phyloP scores from a whole-genome alignment of 1,140 invertebrate species.

The Nephila pilipes region DNA sequence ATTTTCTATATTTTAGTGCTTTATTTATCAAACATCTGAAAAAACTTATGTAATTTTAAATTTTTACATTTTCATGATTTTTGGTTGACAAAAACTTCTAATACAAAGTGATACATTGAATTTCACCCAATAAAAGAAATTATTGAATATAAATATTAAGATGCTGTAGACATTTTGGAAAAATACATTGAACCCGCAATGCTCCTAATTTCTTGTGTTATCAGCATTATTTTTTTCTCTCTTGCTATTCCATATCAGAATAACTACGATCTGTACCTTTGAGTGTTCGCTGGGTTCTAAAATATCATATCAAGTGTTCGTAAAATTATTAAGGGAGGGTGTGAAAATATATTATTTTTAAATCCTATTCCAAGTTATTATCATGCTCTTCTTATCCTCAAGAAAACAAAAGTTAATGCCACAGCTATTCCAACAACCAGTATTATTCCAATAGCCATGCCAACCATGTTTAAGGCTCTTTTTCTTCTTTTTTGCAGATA shows the following conservation, averaged over 20 bases:
- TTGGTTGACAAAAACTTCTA: background rate
- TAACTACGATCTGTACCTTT: background rate
- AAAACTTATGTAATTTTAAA: background rate
- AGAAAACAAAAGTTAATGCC: constrained; percentile 64
- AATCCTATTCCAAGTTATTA: background rate
- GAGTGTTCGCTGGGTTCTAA: background rate
- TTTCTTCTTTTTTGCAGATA: constrained; percentile 60
- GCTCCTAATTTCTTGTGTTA: background rate
- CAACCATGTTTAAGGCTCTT: constrained; percentile 68
- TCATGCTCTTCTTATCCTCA: constrained; percentile 65
- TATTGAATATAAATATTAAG: background rate
- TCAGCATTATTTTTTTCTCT: background rate
- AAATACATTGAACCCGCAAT: constrained; percentile 44
- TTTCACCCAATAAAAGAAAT: constrained; percentile 11
- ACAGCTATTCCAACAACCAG: constrained; percentile 69
- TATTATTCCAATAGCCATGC: constrained; percentile 73
- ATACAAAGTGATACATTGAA: background rate
- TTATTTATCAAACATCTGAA: too few relatives aligned
- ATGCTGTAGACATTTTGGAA: background rate
- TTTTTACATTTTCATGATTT: background rate
- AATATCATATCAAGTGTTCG: background rate
- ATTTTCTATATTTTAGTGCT: too few relatives aligned
- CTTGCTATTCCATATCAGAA: background rate
- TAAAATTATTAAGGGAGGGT: too few relatives aligned
- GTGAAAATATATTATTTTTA: background rate